phyloP scores from a whole-genome alignment of 2,797 vertebrate species.

The Miichthys miiuy region DNA sequence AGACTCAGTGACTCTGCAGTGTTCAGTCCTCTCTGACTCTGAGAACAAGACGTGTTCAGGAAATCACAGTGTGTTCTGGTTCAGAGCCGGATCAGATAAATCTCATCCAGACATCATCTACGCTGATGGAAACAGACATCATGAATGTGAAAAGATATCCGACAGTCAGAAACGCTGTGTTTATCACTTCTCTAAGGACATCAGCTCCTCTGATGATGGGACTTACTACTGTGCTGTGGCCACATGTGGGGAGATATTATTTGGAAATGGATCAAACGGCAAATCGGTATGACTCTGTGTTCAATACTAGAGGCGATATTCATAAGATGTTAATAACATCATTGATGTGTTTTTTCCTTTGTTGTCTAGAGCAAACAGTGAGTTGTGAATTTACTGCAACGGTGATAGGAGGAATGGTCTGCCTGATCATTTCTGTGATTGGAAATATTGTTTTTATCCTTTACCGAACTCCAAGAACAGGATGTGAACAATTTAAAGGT shows the following conservation, averaged over 20 bases:
- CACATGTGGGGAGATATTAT: conserved; percentile 55
- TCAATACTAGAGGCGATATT: background rate
- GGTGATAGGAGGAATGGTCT: background rate
- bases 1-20: conserved; percentile 45
- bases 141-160: conserved; percentile 32
- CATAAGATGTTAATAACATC: background rate
- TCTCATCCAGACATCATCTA: conserved; percentile 41
- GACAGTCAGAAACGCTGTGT: conserved; percentile 51
- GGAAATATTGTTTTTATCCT: conserved; percentile 29
- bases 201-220: conserved; percentile 56
- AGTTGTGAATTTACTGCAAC: fast-evolving
- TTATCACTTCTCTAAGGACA: conserved; percentile 28
- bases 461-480: background rate
- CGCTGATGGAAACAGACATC: background rate
- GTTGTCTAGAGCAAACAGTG: background rate
- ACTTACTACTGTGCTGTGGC: conserved; percentile 70
- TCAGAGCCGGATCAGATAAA: conserved; percentile 10
- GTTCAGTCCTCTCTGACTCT: conserved; percentile 42
- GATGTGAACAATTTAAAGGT: background rate
- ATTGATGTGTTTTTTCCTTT: background rate
- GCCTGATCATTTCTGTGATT: conserved; percentile 12
- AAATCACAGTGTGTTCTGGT: conserved; percentile 43
- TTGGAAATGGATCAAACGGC: conserved; percentile 35
- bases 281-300: background rate
- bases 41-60: conserved; percentile 19